Conservation (phyloP, 2,113 vertebrate genomes). For the Prolemur simus region DNA sequence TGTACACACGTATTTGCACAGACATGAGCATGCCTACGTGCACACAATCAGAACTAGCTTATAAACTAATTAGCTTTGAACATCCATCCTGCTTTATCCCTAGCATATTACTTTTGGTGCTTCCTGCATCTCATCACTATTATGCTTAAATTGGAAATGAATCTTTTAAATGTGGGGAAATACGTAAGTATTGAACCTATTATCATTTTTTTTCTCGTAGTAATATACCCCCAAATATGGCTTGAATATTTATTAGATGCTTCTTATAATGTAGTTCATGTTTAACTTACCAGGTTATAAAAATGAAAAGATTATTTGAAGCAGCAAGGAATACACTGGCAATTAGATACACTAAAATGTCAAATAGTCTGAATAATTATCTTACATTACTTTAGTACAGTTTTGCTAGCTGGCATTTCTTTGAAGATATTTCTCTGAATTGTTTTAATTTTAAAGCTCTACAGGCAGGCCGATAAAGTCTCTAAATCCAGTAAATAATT, state of each 20-base stretch:
- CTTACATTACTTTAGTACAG: background rate
- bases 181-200: background rate
- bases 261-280: background rate
- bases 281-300: background rate
- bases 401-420: background rate
- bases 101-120: background rate
- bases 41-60: background rate
- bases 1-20: too few relatives aligned
- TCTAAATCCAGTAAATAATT: background rate
- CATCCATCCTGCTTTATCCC: background rate
- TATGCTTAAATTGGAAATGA: background rate
- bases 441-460: background rate
- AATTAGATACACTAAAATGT: background rate
- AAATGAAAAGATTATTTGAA: background rate
- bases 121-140: background rate
- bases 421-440: background rate
- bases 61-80: background rate
- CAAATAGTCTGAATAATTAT: conserved; percentile 14
- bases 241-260: background rate
- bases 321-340: background rate
- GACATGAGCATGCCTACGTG: too few relatives aligned
- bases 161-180: background rate
- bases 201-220: background rate
- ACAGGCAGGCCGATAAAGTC: background rate
- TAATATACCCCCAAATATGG: background rate